Base-by-base conservation (phyloP, 2,113 vertebrate genomes). In the Lepisosteus osseus region DNA sequence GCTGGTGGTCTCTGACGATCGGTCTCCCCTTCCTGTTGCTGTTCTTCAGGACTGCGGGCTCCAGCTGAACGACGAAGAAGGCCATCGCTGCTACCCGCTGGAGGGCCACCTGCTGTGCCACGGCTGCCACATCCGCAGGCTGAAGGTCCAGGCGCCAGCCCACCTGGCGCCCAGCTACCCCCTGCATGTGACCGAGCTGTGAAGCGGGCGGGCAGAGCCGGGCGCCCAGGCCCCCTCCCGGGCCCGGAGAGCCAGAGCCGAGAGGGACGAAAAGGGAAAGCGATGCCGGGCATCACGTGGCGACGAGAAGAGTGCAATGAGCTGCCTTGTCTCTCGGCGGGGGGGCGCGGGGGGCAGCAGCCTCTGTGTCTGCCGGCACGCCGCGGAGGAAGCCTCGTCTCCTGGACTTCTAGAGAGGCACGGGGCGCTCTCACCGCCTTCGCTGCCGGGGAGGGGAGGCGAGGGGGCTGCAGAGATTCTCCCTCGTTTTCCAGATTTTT, bases 41-140 rank as follows among this genome's bases (percentile, higher is more conserved):
- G 68, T 69, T 71, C 72, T 68, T 9, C 44, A 99, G 97, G 97
- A 99, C 72, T 99, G 97, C 17, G 89, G 93, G 68, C 92, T 99
- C 69, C 96, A 98, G 93, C 89, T 99, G 77, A 98, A 97, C 0
- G 97, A 97, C 9, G 95, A 99, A 69, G 96, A 98, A 54, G 96
- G 95, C 57, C 95, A 94, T 72, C 97, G 96, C 2, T 99, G 97
- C 91, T 99, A 97, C 74, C 97, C 97, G 0, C 85, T 99, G 59
- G 95, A 97, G 44, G 93, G 94, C 7, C 96, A 95, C 84, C 87
- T 99, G 80, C 93, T 99, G 57, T 99, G 97, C 82, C 97, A 98
- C 14, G 56, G 93, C 76, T 99, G 97, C 82, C 97, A 99, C 54
- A 94, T 99, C 84, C 87, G 94, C 75, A 93, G 95, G 75, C 93